Evolutionary conservation across 2,113 vertebrate species (phyloP).

Genomic region (Menura novaehollandiae): DNA sequence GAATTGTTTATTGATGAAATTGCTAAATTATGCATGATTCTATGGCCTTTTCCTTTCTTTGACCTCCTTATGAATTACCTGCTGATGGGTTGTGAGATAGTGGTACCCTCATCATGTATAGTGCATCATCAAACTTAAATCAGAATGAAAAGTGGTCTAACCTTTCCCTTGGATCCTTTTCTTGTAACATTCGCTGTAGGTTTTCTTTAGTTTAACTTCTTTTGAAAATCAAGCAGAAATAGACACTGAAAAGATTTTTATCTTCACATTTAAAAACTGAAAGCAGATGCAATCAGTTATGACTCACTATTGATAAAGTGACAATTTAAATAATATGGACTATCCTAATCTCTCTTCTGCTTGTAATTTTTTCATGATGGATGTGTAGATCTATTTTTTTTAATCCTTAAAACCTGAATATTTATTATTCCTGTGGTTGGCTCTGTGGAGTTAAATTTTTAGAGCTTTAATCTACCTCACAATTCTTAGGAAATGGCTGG

Average conservation of each 20-base stretch:
- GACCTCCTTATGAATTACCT: conserved; percentile 37
- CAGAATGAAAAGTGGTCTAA: not conserved
- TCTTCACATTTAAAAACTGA: not conserved
- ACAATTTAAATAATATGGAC: not conserved
- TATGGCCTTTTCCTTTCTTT: conserved; percentile 28
- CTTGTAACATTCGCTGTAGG: not conserved
- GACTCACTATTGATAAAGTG: not conserved
- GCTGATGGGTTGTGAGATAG: conserved; percentile 10
- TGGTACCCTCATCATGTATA: conserved; percentile 7
- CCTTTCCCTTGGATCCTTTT: not conserved
- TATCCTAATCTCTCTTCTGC: not conserved
- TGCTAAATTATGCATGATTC: conserved; percentile 42
- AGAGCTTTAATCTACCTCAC: not conserved
- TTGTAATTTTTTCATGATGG: not conserved
- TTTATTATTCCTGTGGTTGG: not conserved
- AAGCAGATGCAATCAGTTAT: not conserved
- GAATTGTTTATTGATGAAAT: conserved; percentile 50
- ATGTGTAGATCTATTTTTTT: not conserved
- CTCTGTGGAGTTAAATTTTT: not conserved
- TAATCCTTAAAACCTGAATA: not conserved
- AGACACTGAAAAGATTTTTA: not conserved
- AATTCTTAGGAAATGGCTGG: not conserved
- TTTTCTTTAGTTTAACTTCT: not conserved
- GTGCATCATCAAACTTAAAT: conserved; percentile 38
- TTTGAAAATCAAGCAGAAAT: not conserved